These are phyloP conservation scores for Porites divaricata DNA, from an alignment of 92 coral and sea anemone species.

Conservation along the genomic window DNA sequence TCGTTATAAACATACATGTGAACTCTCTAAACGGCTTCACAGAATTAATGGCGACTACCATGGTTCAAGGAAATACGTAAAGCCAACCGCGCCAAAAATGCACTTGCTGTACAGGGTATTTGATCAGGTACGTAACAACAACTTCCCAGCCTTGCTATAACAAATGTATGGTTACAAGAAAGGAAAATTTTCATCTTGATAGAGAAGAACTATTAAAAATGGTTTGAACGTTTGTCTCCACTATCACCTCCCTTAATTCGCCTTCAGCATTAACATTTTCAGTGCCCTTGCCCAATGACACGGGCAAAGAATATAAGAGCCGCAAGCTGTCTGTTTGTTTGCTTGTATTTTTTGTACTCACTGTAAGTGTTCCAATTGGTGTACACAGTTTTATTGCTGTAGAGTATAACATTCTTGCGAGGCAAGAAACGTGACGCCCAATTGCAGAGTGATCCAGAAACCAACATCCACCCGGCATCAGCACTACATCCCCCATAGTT, in stretches of 20 bases:
- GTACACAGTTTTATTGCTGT: conserved; percentile 3
- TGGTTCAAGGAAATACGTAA: too few species aligned
- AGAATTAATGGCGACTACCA: too few species aligned
- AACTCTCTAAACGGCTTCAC: too few species aligned
- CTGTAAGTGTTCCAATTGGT: conserved; percentile 35
- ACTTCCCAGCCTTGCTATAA: neutral
- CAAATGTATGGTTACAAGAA: neutral
- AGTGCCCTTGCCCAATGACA: too few species aligned
- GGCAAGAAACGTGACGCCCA: conserved; percentile 16
- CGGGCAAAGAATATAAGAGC: too few species aligned
- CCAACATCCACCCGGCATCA: conserved; percentile 42
- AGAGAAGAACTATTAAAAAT: neutral
- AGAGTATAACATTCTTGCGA: neutral
- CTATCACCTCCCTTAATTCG: too few species aligned
- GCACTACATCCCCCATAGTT: conserved; percentile 22
- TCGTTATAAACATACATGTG: too few species aligned
- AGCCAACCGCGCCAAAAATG: too few species aligned
- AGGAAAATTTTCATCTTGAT: neutral
- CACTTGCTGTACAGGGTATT: too few species aligned
- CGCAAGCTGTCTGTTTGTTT: too few species aligned
- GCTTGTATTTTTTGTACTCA: neutral
- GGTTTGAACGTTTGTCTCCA: too few species aligned
- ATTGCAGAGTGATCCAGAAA: conserved; percentile 15
- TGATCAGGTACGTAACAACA: neutral
- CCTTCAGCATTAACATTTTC: too few species aligned